Base-by-base conservation (phyloP, 2,888 invertebrate species). In the Amiota communis region DNA sequence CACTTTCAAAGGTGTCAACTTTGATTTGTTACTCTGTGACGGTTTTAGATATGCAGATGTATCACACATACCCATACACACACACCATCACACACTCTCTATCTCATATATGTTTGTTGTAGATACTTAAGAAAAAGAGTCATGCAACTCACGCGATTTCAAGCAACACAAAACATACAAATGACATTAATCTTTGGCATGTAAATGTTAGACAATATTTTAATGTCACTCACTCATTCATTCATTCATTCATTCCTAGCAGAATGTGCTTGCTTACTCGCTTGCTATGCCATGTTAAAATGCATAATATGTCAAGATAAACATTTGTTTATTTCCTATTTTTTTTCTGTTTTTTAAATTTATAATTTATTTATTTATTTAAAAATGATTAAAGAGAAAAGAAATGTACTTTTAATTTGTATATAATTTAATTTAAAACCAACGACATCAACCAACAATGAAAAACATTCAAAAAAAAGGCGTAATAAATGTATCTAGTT, bases 151-250 rank as follows among this genome's bases (percentile, higher is more conserved):
- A 57, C 70, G 36, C 73, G 73, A 76, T 74, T 72, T 64, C 53
- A 80, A 81, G 36, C 36, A 36, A 36, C 36, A 36, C 36, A 36
- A 36, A 36, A 36, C 36, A 36, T 81, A 86, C 80, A 83, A 86
- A 84, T 84, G 86, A 86, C 80, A 83, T 83, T 86, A 81, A 83
- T 83, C 83, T 86, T 85, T 12, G 84, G 80, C 86, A 81, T 51
- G 51, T 84, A 86, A 86, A 86, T 83, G 83, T 80, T 80, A 79
- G 79, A 80, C 86, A 77, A 81, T 86, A 82, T 82, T 84, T 83
- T 84, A 83, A 79, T 85, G 86, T 85, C 85, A 79, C 46, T 11
- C 36, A 48, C 17, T 48, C 36, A 36, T 36, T 36, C 36, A 36
- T 36, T 6, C 36, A 6, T 36, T 36, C 36, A 36, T 36, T 36